These are phyloP conservation scores for Carcina quercana DNA, from an alignment of 2,888 invertebrate species.

Conservation along the genomic window DNA sequence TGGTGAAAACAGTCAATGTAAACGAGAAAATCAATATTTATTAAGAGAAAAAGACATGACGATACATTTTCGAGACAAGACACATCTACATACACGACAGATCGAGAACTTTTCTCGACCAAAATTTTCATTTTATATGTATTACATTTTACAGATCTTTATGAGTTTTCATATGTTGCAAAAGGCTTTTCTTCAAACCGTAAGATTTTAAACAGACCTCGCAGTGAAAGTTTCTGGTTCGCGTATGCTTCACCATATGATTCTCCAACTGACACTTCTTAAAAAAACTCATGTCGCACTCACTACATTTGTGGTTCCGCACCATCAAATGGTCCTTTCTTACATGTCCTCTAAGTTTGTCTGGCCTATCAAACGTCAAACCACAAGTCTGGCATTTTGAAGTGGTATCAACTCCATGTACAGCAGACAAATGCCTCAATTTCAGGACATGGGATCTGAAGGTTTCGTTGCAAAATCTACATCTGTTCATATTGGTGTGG, in stretches of 20 bases:
- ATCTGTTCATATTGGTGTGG: conserved; percentile 21
- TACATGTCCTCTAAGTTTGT: neutral
- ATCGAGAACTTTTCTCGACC: no score
- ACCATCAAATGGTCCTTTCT: neutral
- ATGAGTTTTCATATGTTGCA: no score
- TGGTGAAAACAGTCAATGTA: no score
- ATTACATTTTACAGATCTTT: no score
- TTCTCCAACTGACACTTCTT: conserved; percentile 19
- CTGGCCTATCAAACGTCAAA: neutral
- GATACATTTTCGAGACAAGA: no score
- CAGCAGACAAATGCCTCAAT: conserved; percentile 17
- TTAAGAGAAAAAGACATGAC: no score
- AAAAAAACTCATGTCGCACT: conserved; percentile 19
- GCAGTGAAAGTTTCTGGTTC: neutral
- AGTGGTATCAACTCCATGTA: neutral
- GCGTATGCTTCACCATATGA: conserved; percentile 13
- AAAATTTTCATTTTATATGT: no score
- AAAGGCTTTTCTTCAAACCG: neutral
- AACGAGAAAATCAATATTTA: no score
- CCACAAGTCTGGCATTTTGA: neutral
- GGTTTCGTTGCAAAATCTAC: conserved; percentile 22
- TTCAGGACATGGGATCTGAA: conserved; percentile 21
- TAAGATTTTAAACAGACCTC: neutral
- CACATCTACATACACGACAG: no score
- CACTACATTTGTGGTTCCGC: conserved; percentile 21